Evolutionary conservation across 2,797 vertebrate genomes (phyloP).

Genomic region (Fistularia commersonii): DNA sequence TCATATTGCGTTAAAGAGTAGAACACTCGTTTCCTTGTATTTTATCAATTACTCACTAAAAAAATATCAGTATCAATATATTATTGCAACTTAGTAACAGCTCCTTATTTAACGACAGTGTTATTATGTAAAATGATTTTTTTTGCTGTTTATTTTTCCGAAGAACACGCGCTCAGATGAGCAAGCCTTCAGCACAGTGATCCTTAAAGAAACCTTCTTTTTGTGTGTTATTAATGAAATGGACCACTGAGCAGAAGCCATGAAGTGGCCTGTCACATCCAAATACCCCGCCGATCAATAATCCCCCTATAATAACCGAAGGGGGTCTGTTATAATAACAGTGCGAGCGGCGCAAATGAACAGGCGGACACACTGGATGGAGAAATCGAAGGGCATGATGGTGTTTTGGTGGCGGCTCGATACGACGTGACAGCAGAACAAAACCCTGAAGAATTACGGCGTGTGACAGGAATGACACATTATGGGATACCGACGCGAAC

Average conservation of each 20-base stretch:
- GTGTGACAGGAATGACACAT: constrained; percentile 7
- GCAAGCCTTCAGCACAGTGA: no score
- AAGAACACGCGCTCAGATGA: background rate
- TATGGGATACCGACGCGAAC: constrained; percentile 3
- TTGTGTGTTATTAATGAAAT: background rate
- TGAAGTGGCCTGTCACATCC: background rate
- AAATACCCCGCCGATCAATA: constrained; percentile 2
- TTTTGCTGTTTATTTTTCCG: background rate
- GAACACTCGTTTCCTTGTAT: no score
- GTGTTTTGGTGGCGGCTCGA: constrained; percentile 4
- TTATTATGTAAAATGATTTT: background rate
- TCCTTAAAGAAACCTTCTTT: background rate
- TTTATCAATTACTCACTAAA: no score
- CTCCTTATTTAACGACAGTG: background rate
- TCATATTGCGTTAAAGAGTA: no score
- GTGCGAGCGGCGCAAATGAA: constrained; percentile 4
- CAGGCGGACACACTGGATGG: background rate
- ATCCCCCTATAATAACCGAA: background rate
- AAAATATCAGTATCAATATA: no score
- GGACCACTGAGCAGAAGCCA: background rate
- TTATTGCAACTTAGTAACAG: background rate
- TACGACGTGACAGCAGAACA: constrained; percentile 28
- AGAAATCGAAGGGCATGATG: constrained; percentile 5
- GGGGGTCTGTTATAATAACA: background rate
- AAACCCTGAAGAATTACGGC: constrained; percentile 20